Conservation (phyloP, 1,140 invertebrate genomes). For the Medauroidea extradentata region DNA sequence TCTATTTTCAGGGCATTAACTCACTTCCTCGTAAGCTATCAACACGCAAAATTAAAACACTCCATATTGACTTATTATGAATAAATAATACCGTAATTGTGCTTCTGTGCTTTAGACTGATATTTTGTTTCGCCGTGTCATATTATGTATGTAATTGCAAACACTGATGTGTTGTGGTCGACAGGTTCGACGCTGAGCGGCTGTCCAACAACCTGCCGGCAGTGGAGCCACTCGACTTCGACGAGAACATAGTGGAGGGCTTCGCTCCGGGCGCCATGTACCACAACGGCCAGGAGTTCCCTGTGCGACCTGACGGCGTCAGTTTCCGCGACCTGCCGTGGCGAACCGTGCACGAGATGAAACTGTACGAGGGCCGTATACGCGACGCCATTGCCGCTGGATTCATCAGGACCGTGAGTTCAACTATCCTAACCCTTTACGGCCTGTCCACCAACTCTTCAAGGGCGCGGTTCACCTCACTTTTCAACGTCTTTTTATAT, state of each 20-base stretch:
- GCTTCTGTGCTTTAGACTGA: too few relatives aligned
- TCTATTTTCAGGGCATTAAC: too few relatives aligned
- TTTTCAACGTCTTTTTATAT: too few relatives aligned
- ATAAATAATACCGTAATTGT: too few relatives aligned
- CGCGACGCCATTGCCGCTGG: constrained; percentile 60
- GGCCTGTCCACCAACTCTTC: too few relatives aligned
- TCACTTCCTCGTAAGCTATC: too few relatives aligned
- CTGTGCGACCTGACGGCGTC: constrained; percentile 50
- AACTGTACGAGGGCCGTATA: constrained; percentile 54
- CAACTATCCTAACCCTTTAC: too few relatives aligned
- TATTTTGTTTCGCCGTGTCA: too few relatives aligned
- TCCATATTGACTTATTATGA: too few relatives aligned
- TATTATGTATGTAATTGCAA: too few relatives aligned
- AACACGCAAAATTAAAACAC: too few relatives aligned
- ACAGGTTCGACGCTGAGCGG: constrained; percentile 48
- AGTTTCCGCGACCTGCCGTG: constrained; percentile 42
- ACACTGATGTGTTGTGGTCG: background rate
- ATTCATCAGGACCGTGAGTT: constrained; percentile 40
- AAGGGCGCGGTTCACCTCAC: too few relatives aligned
- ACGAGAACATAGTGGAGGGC: constrained; percentile 22
- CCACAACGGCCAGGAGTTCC: constrained; percentile 59
- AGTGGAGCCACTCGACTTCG: constrained; percentile 41
- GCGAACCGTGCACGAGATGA: constrained; percentile 37
- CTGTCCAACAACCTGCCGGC: constrained; percentile 45
- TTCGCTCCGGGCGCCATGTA: constrained; percentile 50